These are phyloP conservation scores for Xyrauchen texanus DNA, from an alignment of 2,113 vertebrate genomes.

Conservation along the genomic window DNA sequence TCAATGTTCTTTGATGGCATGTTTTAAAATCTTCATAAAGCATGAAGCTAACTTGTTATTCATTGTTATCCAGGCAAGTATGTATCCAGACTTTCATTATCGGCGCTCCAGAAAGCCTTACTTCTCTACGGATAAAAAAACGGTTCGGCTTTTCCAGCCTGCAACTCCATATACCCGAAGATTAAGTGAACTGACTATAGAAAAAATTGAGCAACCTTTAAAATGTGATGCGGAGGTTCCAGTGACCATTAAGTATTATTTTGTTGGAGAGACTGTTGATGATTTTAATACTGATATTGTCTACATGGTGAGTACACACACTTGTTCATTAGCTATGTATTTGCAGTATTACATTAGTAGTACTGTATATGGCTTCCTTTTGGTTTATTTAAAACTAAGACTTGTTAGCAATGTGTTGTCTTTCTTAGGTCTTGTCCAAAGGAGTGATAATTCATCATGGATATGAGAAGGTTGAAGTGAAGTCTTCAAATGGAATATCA, in stretches of 20 bases:
- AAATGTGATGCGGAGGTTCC: constrained; percentile 54
- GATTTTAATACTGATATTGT: constrained; percentile 54
- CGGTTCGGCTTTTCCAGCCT: background rate
- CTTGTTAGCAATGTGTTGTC: constrained; percentile 29
- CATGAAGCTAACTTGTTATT: background rate
- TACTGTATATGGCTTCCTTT: too few species aligned
- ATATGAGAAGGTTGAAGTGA: constrained; percentile 59
- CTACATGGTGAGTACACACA: constrained; percentile 63
- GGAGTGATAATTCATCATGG: constrained; percentile 72
- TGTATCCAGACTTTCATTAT: background rate
- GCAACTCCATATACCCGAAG: constrained; percentile 47
- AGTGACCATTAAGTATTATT: constrained; percentile 59
- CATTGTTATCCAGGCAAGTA: constrained; percentile 51
- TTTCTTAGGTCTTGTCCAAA: constrained; percentile 73
- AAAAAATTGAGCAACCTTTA: constrained; percentile 48
- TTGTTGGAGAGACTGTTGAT: constrained; percentile 59
- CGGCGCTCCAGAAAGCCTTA: rapidly evolving
- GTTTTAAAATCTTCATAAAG: background rate
- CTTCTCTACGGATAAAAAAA: background rate
- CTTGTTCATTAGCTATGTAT: background rate
- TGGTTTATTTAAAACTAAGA: too few species aligned
- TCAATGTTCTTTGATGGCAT: background rate
- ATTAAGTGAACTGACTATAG: constrained; percentile 63
- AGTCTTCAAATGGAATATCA: constrained; percentile 57
- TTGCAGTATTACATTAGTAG: too few species aligned